Evolutionary conservation across 2,888 invertebrate genomes (phyloP).

Genomic region (Callosobruchus maculatus): DNA sequence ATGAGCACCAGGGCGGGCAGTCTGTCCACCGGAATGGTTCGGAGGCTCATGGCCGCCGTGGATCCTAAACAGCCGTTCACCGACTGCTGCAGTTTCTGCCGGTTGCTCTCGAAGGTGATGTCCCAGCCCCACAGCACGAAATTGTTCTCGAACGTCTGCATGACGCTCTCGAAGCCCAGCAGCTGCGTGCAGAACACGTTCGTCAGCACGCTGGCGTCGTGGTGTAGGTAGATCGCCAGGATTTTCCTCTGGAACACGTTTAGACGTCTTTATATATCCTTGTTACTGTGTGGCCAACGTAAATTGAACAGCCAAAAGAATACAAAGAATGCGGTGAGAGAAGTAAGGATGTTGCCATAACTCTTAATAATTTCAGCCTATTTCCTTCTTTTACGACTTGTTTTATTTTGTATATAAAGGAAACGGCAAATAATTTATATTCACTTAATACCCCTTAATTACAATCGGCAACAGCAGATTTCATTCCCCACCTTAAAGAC

Average conservation of each 20-base stretch:
- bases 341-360: too few species aligned
- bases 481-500: too few species aligned
- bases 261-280: neutral
- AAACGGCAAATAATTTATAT: too few species aligned
- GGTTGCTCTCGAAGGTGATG: constrained; percentile 83
- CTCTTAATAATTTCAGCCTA: too few species aligned
- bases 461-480: too few species aligned
- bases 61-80: constrained; percentile 75
- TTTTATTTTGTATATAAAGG: too few species aligned
- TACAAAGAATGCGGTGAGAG: too few species aligned
- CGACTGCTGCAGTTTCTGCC: constrained; percentile 71
- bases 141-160: constrained; percentile 83
- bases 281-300: too few species aligned
- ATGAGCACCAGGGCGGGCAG: constrained; percentile 87
- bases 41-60: constrained; percentile 78
- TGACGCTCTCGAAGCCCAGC: constrained; percentile 85
- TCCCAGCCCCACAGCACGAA: constrained; percentile 98
- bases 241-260: constrained; percentile 76
- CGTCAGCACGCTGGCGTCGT: constrained; percentile 90
- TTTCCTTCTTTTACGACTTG: too few species aligned
- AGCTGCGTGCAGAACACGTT: constrained; percentile 97
- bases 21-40: constrained; percentile 78
- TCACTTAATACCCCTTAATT: too few species aligned
- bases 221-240: constrained; percentile 92
- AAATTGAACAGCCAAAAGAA: too few species aligned